phyloP scores from a whole-genome alignment of 2,888 invertebrate species.

The Maniola hyperantus region DNA sequence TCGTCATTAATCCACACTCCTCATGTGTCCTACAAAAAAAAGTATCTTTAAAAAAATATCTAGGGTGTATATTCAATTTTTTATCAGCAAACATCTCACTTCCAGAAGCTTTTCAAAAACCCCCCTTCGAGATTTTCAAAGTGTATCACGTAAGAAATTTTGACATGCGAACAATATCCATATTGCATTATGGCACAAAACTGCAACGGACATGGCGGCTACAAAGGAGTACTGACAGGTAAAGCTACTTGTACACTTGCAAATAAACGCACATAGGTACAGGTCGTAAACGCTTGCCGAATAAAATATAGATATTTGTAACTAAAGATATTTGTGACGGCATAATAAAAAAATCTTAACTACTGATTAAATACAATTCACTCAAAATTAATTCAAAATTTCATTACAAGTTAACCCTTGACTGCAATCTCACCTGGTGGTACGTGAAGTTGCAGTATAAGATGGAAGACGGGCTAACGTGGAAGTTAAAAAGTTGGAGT shows the following conservation, averaged over 20 bases:
- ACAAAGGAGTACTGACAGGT: slow-evolving; percentile 10
- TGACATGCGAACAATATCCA: slow-evolving; percentile 38
- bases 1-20: neutral
- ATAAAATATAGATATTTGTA: neutral
- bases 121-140: slow-evolving; percentile 31
- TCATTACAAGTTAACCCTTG: too few species aligned
- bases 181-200: slow-evolving; percentile 8
- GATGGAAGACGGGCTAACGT: too few species aligned
- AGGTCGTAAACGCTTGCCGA: neutral
- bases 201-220: slow-evolving; percentile 10
- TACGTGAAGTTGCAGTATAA: too few species aligned
- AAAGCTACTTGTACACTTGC: slow-evolving; percentile 12
- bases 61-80: slow-evolving; percentile 24
- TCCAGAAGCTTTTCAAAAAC: slow-evolving; percentile 12
- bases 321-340: too few species aligned
- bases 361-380: too few species aligned
- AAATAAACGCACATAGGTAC: neutral
- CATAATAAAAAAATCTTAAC: too few species aligned
- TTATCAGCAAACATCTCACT: slow-evolving; percentile 33
- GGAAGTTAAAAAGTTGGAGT: too few species aligned
- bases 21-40: neutral
- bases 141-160: slow-evolving; percentile 43
- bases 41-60: neutral
- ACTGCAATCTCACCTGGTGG: too few species aligned
- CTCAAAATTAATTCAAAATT: too few species aligned